Evolutionary conservation across 2,888 invertebrate genomes (phyloP).

Genomic region (Ypsolopha scabrella): DNA sequence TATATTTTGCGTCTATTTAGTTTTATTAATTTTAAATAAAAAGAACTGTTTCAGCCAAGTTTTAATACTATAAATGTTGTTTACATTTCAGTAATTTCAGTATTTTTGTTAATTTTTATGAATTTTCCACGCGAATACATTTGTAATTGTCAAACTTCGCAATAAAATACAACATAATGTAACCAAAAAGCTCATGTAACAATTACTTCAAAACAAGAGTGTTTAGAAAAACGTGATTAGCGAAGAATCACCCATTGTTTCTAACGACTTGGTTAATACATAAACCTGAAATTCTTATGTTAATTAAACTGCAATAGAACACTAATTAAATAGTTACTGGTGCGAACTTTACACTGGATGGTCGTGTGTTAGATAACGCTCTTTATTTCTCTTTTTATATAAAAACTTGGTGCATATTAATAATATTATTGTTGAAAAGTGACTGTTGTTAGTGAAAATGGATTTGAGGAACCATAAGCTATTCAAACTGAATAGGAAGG

Average conservation of each 20-base stretch:
- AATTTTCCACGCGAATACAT: too few relatives aligned
- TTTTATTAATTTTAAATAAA: too few relatives aligned
- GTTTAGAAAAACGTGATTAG: background rate
- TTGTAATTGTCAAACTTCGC: too few relatives aligned
- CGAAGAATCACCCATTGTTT: slow-evolving; percentile 14
- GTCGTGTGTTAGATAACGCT: slow-evolving; percentile 33
- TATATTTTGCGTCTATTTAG: too few relatives aligned
- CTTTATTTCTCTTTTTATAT: slow-evolving; percentile 12
- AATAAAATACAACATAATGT: too few relatives aligned
- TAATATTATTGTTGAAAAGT: too few relatives aligned
- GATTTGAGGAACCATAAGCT: slow-evolving; percentile 49
- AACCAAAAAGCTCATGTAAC: too few relatives aligned
- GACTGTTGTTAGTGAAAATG: slow-evolving; percentile 29
- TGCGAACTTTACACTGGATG: slow-evolving; percentile 30
- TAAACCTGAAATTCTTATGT: slow-evolving; percentile 66
- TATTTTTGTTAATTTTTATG: too few relatives aligned
- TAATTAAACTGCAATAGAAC: slow-evolving; percentile 57
- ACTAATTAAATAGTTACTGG: slow-evolving; percentile 57
- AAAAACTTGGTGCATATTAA: background rate
- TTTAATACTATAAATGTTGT: too few relatives aligned
- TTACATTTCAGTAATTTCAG: too few relatives aligned
- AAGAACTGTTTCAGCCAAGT: too few relatives aligned
- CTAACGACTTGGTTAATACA: slow-evolving; percentile 50
- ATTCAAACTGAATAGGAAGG: slow-evolving; percentile 37
- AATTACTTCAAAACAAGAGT: background rate